These are phyloP conservation scores for Lordiphosa mommai DNA, from an alignment of 1,140 invertebrate genomes.

Conservation along the genomic window DNA sequence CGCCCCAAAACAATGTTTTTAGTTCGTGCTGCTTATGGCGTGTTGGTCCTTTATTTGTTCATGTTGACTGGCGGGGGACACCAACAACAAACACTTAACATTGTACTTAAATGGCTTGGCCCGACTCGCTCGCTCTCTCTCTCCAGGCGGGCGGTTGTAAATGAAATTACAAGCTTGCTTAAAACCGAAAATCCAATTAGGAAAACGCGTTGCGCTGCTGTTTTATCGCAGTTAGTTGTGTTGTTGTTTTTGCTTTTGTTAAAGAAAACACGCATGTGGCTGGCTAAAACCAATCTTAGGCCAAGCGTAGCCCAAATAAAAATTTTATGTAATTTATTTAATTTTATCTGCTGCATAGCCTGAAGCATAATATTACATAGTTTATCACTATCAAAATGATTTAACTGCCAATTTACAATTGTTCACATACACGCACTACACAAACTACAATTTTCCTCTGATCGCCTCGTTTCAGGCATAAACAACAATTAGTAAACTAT, in stretches of 20 bases:
- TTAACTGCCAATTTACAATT: no score
- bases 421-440: no score
- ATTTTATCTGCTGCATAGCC: no score
- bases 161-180: constrained; percentile 75
- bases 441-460: no score
- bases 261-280: constrained; percentile 11
- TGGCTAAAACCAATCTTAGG: no score
- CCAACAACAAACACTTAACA: constrained; percentile 49
- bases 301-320: no score
- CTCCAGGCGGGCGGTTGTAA: constrained; percentile 39
- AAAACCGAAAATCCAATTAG: constrained; percentile 76
- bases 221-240: constrained; percentile 49
- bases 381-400: no score
- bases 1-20: constrained; percentile 41
- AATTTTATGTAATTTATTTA: no score
- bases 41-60: constrained; percentile 28
- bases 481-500: constrained; percentile 57
- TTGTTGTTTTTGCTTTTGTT: constrained; percentile 11
- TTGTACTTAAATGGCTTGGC: constrained; percentile 67
- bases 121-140: constrained; percentile 3
- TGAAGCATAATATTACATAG: no score
- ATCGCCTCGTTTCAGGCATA: background rate
- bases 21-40: constrained; percentile 56
- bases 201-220: constrained; percentile 41
- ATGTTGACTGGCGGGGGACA: constrained; percentile 5